Percentiles rank a stretch among this genome's conserved stretches.
Evolutionary conservation across 2,113 vertebrate genomes (phyloP).

Genomic region (Phylloscopus whistleri): DNA sequence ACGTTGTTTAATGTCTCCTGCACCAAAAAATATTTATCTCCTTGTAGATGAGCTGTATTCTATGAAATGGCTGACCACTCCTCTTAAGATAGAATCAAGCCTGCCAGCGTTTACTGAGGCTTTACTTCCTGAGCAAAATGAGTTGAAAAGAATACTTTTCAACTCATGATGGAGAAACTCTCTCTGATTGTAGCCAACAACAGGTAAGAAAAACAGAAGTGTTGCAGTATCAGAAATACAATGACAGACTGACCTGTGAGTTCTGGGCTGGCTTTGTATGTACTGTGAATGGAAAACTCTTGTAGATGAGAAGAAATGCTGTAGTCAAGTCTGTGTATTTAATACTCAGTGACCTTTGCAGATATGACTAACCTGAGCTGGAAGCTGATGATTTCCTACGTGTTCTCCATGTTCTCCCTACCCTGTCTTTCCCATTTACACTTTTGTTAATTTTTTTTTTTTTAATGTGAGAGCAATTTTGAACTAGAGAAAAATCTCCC

Average conservation of each 20-base stretch:
- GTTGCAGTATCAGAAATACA: slow-evolving; percentile 8
- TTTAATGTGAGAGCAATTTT: not conserved
- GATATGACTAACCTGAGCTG: slow-evolving; percentile 11
- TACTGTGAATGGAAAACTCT: slow-evolving; percentile 58
- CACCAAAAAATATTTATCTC: not conserved
- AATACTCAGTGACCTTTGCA: not conserved
- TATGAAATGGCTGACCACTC: not conserved
- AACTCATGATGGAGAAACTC: not conserved
- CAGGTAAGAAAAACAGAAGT: not conserved
- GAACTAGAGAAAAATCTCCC: not conserved
- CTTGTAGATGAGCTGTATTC: not conserved
- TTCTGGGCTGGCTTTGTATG: not conserved
- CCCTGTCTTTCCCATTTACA: slow-evolving; percentile 4
- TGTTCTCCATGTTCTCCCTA: slow-evolving; percentile 18
- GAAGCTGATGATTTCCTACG: not conserved
- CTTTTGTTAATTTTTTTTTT: not conserved
- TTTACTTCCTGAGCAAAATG: not conserved
- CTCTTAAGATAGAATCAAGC: not conserved
- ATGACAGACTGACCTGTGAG: not conserved
- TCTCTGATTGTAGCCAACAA: not conserved
- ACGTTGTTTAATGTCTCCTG: not conserved
- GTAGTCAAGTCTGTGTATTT: not conserved
- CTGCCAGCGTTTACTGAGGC: not conserved
- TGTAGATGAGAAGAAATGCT: slow-evolving; percentile 16
- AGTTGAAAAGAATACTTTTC: not conserved